These are phyloP conservation scores for Myocastor coypus DNA, from an alignment of 2,113 vertebrate species.

Conservation along the genomic window DNA sequence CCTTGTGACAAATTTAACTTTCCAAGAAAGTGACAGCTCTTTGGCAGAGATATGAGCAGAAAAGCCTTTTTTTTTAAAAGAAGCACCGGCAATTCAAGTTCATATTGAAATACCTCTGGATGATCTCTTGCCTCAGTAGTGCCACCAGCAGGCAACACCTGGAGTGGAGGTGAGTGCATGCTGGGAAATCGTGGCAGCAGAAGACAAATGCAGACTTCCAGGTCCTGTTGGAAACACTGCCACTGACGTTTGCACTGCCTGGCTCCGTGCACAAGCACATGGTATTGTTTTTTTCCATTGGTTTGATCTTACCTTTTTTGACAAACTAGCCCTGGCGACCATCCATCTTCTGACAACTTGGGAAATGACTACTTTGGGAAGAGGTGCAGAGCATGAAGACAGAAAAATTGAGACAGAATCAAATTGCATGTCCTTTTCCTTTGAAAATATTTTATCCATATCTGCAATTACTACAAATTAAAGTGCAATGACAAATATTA, in stretches of 20 bases:
- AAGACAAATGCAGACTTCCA: conserved; percentile 89
- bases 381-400: neutral
- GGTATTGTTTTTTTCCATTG: conserved; percentile 82
- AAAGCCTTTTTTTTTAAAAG: conserved; percentile 86
- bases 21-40: conserved; percentile 88
- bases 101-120: conserved; percentile 85
- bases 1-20: conserved; percentile 89
- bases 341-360: conserved; percentile 78
- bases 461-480: conserved; percentile 58
- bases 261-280: conserved; percentile 83
- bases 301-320: conserved; percentile 88
- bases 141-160: conserved; percentile 56
- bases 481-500: conserved; percentile 74
- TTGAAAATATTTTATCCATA: conserved; percentile 74
- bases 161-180: conserved; percentile 79
- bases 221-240: conserved; percentile 83
- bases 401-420: conserved; percentile 34
- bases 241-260: conserved; percentile 82
- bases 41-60: conserved; percentile 86
- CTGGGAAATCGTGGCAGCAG: conserved; percentile 84
- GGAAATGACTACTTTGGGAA: conserved; percentile 62
- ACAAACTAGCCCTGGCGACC: conserved; percentile 87
- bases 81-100: conserved; percentile 84
- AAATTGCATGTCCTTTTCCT: neutral
- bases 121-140: conserved; percentile 60